Percentiles rank a stretch among this genome's conserved stretches.
phyloP scores from a whole-genome alignment of 2,888 invertebrate genomes.

The Agriopis marginaria region DNA sequence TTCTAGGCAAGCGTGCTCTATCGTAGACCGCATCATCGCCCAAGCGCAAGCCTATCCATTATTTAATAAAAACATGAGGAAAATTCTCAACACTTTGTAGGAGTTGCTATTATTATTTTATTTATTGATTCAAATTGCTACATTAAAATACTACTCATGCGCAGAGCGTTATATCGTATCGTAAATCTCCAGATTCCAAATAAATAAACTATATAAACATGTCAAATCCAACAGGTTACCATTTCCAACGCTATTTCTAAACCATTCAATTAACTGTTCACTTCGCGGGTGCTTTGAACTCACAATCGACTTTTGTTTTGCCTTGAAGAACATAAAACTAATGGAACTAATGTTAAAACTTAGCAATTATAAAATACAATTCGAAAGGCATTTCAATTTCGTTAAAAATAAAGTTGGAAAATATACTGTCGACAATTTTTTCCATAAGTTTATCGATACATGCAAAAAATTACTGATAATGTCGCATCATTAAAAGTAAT shows the following conservation, averaged over 20 bases:
- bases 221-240: conserved; percentile 22
- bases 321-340: conserved; percentile 41
- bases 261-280: conserved; percentile 16
- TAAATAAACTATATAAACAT: conserved; percentile 25
- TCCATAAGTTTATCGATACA: neutral
- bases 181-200: conserved; percentile 14
- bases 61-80: no score
- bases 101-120: no score
- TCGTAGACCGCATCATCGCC: no score
- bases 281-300: conserved; percentile 36
- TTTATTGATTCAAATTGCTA: no score
- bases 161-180: conserved; percentile 3
- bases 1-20: no score
- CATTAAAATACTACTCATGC: neutral
- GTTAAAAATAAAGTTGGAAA: neutral
- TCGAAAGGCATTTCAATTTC: neutral
- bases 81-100: neutral
- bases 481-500: conserved; percentile 11
- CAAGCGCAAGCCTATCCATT: no score
- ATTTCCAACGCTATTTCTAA: conserved; percentile 26
- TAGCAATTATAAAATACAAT: conserved; percentile 14
- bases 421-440: neutral
- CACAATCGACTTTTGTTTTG: conserved; percentile 34
- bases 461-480: neutral
- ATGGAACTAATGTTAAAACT: conserved; percentile 32